Percentiles rank a stretch among this genome's conserved stretches.
Conservation (phyloP, 2,888 invertebrate genomes). For the Clepsis dumicolana region DNA sequence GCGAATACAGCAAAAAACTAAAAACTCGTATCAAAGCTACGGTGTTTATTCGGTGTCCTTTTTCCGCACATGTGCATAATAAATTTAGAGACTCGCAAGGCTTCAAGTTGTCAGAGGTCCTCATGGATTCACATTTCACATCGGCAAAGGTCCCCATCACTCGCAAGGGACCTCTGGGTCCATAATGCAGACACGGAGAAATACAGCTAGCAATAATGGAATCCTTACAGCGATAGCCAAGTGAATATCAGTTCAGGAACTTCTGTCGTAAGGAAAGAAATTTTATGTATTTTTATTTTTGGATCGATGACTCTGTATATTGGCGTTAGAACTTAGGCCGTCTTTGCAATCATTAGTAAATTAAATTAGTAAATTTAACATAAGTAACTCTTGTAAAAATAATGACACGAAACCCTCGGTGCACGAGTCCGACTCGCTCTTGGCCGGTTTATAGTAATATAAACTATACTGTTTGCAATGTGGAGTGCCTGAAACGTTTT, state of each 20-base stretch:
- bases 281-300: too few species aligned
- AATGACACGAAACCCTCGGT: too few species aligned
- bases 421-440: too few species aligned
- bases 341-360: too few species aligned
- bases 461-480: too few species aligned
- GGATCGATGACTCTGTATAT: too few species aligned
- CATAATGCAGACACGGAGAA: neutral
- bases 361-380: too few species aligned
- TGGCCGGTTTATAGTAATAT: too few species aligned
- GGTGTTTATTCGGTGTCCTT: neutral
- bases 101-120: neutral
- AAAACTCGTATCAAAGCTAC: neutral
- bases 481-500: too few species aligned
- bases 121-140: slow-evolving; percentile 12
- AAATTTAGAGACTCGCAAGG: neutral
- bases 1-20: neutral
- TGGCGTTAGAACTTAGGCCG: too few species aligned
- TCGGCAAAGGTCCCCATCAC: slow-evolving; percentile 10
- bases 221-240: neutral
- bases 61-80: neutral
- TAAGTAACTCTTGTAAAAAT: too few species aligned
- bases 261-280: neutral
- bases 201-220: slow-evolving; percentile 30
- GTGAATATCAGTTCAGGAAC: neutral
- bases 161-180: slow-evolving; percentile 11